These are phyloP conservation scores for Lagria hirta DNA, from an alignment of 2,888 invertebrate genomes.

Conservation along the genomic window DNA sequence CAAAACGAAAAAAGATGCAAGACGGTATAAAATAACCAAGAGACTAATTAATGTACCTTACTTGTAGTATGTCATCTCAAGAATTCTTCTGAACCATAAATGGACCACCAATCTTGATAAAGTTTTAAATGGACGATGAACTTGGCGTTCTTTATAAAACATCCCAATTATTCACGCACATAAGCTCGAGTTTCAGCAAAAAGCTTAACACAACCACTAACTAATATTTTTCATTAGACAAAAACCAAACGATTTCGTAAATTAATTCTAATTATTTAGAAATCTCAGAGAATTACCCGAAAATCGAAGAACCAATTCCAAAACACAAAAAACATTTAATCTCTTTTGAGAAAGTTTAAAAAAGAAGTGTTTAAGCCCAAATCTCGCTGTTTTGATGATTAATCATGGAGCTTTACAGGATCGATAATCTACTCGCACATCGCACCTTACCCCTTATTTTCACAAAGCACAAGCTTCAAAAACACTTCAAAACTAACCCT, in stretches of 20 bases:
- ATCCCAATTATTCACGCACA: constrained; percentile 31
- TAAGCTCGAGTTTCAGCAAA: constrained; percentile 25
- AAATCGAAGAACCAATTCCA: background rate
- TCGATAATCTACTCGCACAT: constrained; percentile 17
- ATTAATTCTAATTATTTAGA: constrained; percentile 13
- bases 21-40: constrained; percentile 18
- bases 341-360: too few relatives aligned
- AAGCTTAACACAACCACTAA: constrained; percentile 13
- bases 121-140: constrained; percentile 30
- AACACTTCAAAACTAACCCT: constrained; percentile 1
- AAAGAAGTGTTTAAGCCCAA: constrained; percentile 1
- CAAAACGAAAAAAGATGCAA: constrained; percentile 5
- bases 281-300: background rate
- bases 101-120: constrained; percentile 31
- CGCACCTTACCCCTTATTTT: constrained; percentile 15
- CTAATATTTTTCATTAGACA: constrained; percentile 10
- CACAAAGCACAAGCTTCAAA: too few relatives aligned
- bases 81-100: constrained; percentile 28
- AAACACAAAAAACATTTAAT: background rate
- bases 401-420: constrained; percentile 12
- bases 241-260: constrained; percentile 10
- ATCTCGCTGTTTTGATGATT: constrained; percentile 12
- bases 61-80: constrained; percentile 29
- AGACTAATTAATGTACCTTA: constrained; percentile 30
- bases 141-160: constrained; percentile 26